phyloP scores from a whole-genome alignment of 2,113 vertebrate species.

The Oceanites oceanicus region DNA sequence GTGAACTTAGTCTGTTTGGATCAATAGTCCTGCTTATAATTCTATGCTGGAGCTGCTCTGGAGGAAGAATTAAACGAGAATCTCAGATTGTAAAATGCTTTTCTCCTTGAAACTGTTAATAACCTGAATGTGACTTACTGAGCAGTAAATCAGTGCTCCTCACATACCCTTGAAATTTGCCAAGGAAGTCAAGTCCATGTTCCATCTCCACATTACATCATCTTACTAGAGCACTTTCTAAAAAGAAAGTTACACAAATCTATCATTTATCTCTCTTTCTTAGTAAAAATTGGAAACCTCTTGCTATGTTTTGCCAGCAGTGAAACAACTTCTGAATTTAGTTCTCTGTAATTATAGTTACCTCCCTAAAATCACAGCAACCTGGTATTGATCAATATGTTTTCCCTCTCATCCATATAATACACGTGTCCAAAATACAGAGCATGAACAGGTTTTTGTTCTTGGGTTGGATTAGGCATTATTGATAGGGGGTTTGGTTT shows the following conservation, averaged over 20 bases:
- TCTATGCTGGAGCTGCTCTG: not conserved
- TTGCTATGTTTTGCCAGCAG: not conserved
- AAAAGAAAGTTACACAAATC: not conserved
- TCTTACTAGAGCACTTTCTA: not conserved
- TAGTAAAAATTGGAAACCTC: not conserved
- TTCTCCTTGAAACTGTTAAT: not conserved
- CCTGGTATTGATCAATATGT: not conserved
- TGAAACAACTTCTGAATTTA: not conserved
- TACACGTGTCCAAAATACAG: not conserved
- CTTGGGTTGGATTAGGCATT: not conserved
- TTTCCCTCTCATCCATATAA: not conserved
- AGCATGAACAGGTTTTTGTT: not conserved
- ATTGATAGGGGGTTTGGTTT: not conserved
- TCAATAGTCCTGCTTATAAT: not conserved
- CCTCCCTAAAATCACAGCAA: not conserved
- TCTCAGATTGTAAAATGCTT: not conserved
- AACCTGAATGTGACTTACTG: not conserved
- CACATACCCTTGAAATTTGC: not conserved
- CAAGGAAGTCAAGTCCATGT: not conserved
- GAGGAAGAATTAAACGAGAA: not conserved
- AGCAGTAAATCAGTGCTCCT: not conserved
- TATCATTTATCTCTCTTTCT: not conserved
- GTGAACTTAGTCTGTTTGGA: slow-evolving; percentile 12
- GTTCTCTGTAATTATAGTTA: not conserved
- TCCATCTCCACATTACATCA: not conserved